Conservation (phyloP, 2,888 invertebrate genomes). For the Drosophila anomalata region DNA sequence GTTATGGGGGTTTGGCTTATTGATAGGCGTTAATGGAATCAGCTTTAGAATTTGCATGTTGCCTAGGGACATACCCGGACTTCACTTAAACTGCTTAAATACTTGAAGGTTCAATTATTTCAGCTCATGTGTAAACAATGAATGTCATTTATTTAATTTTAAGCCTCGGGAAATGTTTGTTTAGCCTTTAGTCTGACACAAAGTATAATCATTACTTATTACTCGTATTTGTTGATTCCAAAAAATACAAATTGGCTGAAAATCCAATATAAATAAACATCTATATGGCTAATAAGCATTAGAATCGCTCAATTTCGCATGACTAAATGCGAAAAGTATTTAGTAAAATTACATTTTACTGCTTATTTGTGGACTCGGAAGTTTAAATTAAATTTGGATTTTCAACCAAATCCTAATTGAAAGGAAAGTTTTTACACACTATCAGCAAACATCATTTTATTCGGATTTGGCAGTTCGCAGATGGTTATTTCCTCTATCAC, state of each 20-base stretch:
- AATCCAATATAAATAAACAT: neutral
- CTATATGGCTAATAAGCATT: neutral
- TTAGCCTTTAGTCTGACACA: neutral
- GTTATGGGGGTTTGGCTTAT: conserved; percentile 17
- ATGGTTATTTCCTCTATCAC: conserved; percentile 8
- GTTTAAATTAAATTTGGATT: neutral
- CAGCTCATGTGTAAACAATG: neutral
- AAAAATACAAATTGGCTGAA: neutral
- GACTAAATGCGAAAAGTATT: conserved; percentile 1
- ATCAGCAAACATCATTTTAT: neutral
- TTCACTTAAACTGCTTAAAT: neutral
- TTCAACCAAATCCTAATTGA: neutral
- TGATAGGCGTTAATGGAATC: conserved; percentile 56
- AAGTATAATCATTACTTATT: conserved; percentile 15
- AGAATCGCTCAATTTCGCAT: conserved; percentile 2
- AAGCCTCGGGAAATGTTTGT: conserved; percentile 1
- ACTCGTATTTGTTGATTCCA: conserved; percentile 5
- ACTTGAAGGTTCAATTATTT: neutral
- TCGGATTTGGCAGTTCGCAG: neutral
- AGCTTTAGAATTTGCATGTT: conserved; percentile 42
- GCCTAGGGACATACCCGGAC: conserved; percentile 4
- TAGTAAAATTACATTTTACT: conserved; percentile 9
- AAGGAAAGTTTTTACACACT: neutral
- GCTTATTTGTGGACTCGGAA: neutral
- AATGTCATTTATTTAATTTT: conserved; percentile 14